Evolutionary conservation across 2,797 vertebrate species (phyloP).

Genomic region (Darevskia nairensis): DNA sequence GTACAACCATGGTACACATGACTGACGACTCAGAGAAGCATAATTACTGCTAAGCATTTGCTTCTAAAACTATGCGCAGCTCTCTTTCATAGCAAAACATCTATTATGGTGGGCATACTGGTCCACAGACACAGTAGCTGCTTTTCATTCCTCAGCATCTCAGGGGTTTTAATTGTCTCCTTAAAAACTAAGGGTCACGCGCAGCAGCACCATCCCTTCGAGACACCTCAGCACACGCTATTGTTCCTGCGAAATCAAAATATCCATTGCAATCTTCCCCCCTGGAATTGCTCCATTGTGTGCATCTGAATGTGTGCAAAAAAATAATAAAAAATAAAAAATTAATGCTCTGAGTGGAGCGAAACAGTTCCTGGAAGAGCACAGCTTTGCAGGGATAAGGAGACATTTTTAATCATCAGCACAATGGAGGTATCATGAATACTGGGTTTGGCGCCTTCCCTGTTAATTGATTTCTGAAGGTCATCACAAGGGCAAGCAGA

Average conservation of each 20-base stretch:
- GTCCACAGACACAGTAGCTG: neutral
- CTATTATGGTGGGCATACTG: neutral
- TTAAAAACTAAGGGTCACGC: constrained; percentile 35
- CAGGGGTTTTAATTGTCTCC: constrained; percentile 54
- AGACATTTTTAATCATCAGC: constrained; percentile 31
- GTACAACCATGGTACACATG: neutral
- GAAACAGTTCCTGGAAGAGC: constrained; percentile 5
- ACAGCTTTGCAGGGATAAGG: rapidly evolving
- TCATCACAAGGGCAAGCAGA: neutral
- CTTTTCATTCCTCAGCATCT: constrained; percentile 47
- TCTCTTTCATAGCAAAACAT: constrained; percentile 32
- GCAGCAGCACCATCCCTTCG: constrained; percentile 43
- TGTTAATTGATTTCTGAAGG: constrained; percentile 26
- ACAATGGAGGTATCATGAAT: neutral
- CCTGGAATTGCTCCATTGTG: constrained; percentile 30
- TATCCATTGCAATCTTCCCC: constrained; percentile 50
- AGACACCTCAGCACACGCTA: constrained; percentile 26
- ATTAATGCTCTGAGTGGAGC: neutral
- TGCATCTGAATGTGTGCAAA: constrained; percentile 45
- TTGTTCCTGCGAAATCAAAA: constrained; percentile 39
- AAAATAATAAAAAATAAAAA: neutral
- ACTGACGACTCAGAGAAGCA: neutral
- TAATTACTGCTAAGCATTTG: constrained; percentile 17
- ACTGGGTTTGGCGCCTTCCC: neutral
- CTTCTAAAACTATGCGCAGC: constrained; percentile 18